Evolutionary conservation across 1,140 invertebrate genomes (phyloP).

Genomic region (Brachionus koreanus): DNA sequence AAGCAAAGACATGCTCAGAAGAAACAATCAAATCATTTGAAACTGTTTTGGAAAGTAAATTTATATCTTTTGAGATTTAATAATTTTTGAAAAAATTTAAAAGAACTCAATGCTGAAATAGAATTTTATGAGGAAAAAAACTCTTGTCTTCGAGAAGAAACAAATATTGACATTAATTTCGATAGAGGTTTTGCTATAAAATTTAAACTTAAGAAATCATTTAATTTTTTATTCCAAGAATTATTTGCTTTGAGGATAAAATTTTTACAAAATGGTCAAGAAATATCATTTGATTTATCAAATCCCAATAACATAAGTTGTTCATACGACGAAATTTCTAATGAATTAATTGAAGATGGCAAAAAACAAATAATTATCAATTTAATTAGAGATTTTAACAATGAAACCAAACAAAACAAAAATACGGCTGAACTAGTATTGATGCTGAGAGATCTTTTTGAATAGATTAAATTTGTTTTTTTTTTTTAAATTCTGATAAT

Average conservation of each 20-base stretch:
- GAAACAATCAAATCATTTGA: slow-evolving; percentile 1
- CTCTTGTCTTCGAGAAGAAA: not conserved
- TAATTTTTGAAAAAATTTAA: not conserved
- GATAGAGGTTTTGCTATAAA: not conserved
- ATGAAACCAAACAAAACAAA: not conserved
- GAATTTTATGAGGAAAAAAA: slow-evolving; percentile 36
- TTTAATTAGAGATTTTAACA: not conserved
- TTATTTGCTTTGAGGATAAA: not conserved
- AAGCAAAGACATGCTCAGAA: not conserved
- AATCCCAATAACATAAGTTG: not conserved
- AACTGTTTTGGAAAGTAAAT: not conserved
- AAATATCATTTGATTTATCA: not conserved
- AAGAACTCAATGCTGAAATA: not conserved
- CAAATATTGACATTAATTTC: slow-evolving; percentile 11
- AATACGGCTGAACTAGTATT: not conserved
- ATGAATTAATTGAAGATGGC: not conserved
- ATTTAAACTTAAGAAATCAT: not conserved
- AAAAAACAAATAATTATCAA: slow-evolving; percentile 9
- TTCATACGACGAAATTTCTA: not conserved
- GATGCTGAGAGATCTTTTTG: slow-evolving; percentile 6
- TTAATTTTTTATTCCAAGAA: not conserved
- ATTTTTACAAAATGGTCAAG: slow-evolving; percentile 11
- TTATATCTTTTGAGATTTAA: not conserved
- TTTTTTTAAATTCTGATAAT: too few relatives aligned
- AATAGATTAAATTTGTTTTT: not conserved